These are phyloP conservation scores for Samia ricini DNA, from an alignment of 1,140 invertebrate species.

Conservation along the genomic window DNA sequence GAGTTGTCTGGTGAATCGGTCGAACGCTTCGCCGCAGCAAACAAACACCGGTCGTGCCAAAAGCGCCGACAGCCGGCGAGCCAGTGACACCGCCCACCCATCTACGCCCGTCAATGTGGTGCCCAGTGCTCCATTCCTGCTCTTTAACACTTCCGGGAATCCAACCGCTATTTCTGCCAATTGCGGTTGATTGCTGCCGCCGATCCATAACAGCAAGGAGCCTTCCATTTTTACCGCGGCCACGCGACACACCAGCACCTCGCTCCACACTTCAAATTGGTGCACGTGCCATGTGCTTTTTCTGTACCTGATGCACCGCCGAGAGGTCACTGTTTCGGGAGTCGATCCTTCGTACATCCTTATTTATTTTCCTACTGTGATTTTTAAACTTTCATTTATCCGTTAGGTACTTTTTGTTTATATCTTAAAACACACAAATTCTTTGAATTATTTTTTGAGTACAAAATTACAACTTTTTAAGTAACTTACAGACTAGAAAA, in stretches of 20 bases:
- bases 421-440: too few relatives aligned
- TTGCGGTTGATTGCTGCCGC: slow-evolving; percentile 16
- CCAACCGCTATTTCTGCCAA: slow-evolving; percentile 19
- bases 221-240: slow-evolving; percentile 10
- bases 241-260: slow-evolving; percentile 18
- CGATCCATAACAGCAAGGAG: slow-evolving; percentile 31
- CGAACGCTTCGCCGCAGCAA: slow-evolving; percentile 82
- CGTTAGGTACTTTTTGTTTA: too few relatives aligned
- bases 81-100: slow-evolving; percentile 80
- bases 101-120: slow-evolving; percentile 82
- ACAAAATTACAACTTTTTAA: too few relatives aligned
- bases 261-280: slow-evolving; percentile 28
- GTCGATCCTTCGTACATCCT: slow-evolving; percentile 5
- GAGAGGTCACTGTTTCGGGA: slow-evolving; percentile 18
- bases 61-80: slow-evolving; percentile 23
- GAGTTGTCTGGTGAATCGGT: slow-evolving; percentile 33
- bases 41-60: slow-evolving; percentile 83
- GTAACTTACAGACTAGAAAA: too few relatives aligned
- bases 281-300: slow-evolving; percentile 25
- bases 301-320: slow-evolving; percentile 19
- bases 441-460: too few relatives aligned
- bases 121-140: slow-evolving; percentile 71
- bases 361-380: too few relatives aligned
- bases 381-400: too few relatives aligned
- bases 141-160: slow-evolving; percentile 11